Conservation (phyloP, 2,797 vertebrate genomes). For the Oreochromis mossambicus region DNA sequence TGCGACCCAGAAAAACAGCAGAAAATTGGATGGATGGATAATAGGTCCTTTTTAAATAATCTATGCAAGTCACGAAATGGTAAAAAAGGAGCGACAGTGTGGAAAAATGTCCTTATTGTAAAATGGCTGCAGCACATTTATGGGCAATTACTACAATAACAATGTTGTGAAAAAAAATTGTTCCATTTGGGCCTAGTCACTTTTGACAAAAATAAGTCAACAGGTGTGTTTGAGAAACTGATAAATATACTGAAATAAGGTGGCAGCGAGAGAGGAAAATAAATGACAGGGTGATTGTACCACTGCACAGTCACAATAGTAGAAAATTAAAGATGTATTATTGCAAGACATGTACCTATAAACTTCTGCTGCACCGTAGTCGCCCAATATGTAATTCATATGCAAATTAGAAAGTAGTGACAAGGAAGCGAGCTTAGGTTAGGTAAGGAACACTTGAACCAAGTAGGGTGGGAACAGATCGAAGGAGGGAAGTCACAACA, state of each 20-base stretch:
- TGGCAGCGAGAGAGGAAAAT: neutral
- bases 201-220: neutral
- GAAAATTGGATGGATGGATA: neutral
- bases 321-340: neutral
- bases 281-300: conserved; percentile 7
- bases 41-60: neutral
- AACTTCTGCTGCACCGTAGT: neutral
- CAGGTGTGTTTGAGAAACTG: conserved; percentile 2
- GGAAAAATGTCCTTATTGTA: neutral
- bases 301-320: neutral
- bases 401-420: neutral
- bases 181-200: neutral
- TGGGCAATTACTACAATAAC: neutral
- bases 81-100: neutral
- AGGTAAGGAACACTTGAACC: neutral
- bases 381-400: neutral
- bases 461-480: neutral
- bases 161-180: neutral
- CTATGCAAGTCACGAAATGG: neutral
- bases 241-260: neutral
- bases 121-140: neutral
- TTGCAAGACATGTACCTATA: neutral
- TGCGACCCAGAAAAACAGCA: neutral
- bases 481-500: neutral
- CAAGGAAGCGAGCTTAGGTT: neutral